A percentile compares a stretch with the other conserved stretches of the same genome.
Evolutionary conservation across 1,140 invertebrate species (phyloP).

Genomic region (Holcopasites calliopsidis): DNA sequence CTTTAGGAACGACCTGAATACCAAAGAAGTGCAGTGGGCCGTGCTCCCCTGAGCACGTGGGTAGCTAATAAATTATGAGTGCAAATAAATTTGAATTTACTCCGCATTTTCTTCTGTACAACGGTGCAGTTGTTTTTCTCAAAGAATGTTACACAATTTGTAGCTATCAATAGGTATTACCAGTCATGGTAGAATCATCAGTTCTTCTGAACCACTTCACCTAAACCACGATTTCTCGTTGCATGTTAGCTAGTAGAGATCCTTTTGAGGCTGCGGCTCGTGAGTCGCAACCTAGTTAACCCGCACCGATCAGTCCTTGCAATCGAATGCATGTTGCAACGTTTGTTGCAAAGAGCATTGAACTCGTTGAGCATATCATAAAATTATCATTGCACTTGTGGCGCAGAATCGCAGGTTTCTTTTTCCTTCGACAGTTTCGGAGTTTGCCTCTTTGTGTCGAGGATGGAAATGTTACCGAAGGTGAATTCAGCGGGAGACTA

Average conservation of each 20-base stretch:
- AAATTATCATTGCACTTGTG: too few species aligned
- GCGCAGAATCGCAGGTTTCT: too few species aligned
- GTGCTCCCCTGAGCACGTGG: background rate
- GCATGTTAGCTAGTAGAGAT: background rate
- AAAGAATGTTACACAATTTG: too few species aligned
- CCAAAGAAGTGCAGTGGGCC: background rate
- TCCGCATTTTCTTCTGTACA: background rate
- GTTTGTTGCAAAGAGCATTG: conserved; percentile 13
- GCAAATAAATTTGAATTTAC: background rate
- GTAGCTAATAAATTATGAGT: background rate
- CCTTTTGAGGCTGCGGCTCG: background rate
- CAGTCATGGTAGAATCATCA: too few species aligned
- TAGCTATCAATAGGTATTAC: too few species aligned
- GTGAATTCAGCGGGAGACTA: background rate
- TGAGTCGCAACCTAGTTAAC: background rate
- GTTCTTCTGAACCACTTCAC: too few species aligned
- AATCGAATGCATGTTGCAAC: background rate
- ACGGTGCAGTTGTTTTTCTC: too few species aligned
- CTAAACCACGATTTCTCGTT: too few species aligned
- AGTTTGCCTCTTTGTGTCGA: background rate
- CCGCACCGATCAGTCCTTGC: background rate
- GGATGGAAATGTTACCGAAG: background rate
- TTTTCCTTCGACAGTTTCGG: background rate
- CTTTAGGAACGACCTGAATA: conserved; percentile 17
- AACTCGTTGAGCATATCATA: background rate